Conservation (phyloP, 2,113 vertebrate species). For the Pungitius pungitius region DNA sequence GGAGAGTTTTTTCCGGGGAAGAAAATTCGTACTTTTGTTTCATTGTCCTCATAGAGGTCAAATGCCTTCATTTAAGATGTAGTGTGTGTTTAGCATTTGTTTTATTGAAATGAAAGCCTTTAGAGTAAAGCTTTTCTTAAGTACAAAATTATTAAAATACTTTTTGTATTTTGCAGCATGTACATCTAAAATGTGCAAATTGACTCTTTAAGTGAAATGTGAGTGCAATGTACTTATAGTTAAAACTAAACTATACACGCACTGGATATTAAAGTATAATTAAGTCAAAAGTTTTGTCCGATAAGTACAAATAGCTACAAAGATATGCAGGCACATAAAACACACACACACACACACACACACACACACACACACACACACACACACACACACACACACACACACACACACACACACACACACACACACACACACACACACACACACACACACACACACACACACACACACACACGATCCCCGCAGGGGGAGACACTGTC, state of each 20-base stretch:
- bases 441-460: not conserved
- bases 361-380: slow-evolving; percentile 11
- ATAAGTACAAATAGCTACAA: not conserved
- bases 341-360: not conserved
- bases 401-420: slow-evolving; percentile 8
- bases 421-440: not conserved
- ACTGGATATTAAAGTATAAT: not conserved
- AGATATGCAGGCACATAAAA: accelerated
- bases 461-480: slow-evolving; percentile 8
- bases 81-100: not conserved
- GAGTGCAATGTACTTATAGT: not conserved
- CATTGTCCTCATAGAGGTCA: not conserved
- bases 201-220: not conserved
- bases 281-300: not conserved
- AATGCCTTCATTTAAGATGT: not conserved
- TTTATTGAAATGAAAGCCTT: no score
- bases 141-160: not conserved
- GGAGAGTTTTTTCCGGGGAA: no score
- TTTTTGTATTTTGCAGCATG: not conserved
- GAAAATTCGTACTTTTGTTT: not conserved
- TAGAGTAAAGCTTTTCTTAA: not conserved
- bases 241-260: not conserved
- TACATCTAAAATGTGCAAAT: not conserved
- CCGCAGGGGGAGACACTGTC: slow-evolving; percentile 46
- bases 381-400: not conserved